phyloP scores from a whole-genome alignment of 2,113 vertebrate species.

The Piaya cayana region DNA sequence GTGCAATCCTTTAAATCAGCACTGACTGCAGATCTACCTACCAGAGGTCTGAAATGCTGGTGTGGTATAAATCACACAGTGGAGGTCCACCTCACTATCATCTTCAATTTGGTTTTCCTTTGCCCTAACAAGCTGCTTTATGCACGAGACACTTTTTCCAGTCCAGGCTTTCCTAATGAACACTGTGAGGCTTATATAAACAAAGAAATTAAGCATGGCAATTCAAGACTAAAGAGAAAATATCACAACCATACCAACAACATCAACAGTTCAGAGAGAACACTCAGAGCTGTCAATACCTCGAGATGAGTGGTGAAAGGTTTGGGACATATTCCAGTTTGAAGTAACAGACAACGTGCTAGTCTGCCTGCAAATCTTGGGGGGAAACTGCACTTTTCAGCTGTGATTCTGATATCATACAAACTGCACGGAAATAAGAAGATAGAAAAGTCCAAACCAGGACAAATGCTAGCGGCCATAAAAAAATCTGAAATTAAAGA shows the following conservation, averaged over 20 bases:
- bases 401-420: background rate
- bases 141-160: background rate
- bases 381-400: background rate
- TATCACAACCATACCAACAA: constrained; percentile 43
- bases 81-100: background rate
- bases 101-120: background rate
- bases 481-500: constrained; percentile 6
- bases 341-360: background rate
- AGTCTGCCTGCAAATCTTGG: background rate
- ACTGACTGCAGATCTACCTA: too few relatives aligned
- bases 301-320: constrained; percentile 43
- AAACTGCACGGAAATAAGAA: background rate
- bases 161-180: constrained; percentile 19
- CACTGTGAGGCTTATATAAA: constrained; percentile 25
- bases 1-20: background rate
- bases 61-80: background rate
- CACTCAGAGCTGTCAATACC: constrained; percentile 55
- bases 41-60: background rate
- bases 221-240: background rate
- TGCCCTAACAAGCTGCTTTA: background rate
- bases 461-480: background rate
- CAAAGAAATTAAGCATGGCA: constrained; percentile 26
- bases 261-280: constrained; percentile 64
- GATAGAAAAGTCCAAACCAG: background rate
- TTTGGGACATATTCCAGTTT: constrained; percentile 37